Evolutionary conservation across 2,797 vertebrate genomes (phyloP).

Genomic region (Nothura maculosa): DNA sequence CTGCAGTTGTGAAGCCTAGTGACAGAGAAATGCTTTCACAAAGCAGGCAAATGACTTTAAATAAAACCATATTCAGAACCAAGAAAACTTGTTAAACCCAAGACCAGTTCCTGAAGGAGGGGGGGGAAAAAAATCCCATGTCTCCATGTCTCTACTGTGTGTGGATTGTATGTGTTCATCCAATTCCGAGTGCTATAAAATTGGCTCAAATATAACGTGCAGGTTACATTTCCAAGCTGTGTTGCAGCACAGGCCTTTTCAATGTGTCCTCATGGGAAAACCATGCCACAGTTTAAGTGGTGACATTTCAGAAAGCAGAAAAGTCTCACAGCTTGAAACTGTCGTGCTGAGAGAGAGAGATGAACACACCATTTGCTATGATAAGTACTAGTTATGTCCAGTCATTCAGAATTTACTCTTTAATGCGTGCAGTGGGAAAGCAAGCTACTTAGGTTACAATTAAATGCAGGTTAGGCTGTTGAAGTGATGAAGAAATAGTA

Average conservation of each 20-base stretch:
- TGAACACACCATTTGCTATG: slow-evolving; percentile 54
- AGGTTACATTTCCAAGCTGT: slow-evolving; percentile 32
- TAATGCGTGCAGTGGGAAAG: not conserved
- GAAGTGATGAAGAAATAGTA: slow-evolving; percentile 16
- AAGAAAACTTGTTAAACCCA: not conserved
- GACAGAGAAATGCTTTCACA: slow-evolving; percentile 3
- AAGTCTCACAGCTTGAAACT: slow-evolving; percentile 30
- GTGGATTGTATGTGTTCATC: not conserved
- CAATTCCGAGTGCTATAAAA: slow-evolving; percentile 40
- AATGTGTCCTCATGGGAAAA: slow-evolving; percentile 53
- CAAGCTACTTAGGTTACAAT: slow-evolving; percentile 50
- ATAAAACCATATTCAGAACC: slow-evolving; percentile 21
- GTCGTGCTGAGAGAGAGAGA: slow-evolving; percentile 47
- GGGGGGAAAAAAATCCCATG: too few relatives aligned
- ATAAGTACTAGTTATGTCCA: slow-evolving; percentile 50
- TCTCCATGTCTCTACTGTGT: not conserved
- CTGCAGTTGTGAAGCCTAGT: not conserved
- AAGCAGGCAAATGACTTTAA: not conserved
- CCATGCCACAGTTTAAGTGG: slow-evolving; percentile 21
- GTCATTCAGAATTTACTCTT: slow-evolving; percentile 58
- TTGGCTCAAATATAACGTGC: not conserved
- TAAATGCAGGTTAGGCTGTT: slow-evolving; percentile 41
- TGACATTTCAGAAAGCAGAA: slow-evolving; percentile 39
- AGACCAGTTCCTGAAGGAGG: not conserved
- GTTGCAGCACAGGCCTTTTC: slow-evolving; percentile 48